Percentiles rank a stretch among this genome's conserved stretches.
phyloP scores from a whole-genome alignment of 30 jellyfish, hydroid and myxozoan genomes.

The Turritopsis rubra region DNA sequence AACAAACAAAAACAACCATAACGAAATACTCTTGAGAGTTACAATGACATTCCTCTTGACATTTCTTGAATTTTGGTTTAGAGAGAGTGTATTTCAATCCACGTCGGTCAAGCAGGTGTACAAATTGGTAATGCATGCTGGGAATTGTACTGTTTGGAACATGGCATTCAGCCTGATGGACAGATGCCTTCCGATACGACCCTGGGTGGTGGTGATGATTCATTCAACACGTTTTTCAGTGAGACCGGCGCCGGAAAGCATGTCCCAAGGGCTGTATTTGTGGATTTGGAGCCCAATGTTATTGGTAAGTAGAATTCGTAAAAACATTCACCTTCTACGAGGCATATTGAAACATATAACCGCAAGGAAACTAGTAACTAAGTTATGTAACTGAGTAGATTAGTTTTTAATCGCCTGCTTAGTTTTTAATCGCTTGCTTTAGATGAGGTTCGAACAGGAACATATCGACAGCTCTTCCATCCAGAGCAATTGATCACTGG shows the following conservation, averaged over 20 bases:
- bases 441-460: constrained; percentile 29
- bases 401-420: neutral
- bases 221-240: constrained; percentile 27
- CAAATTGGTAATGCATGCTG: constrained; percentile 35
- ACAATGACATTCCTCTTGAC: neutral
- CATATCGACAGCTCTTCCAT: constrained; percentile 30
- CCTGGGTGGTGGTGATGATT: constrained; percentile 23
- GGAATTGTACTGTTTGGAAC: constrained; percentile 21
- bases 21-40: neutral
- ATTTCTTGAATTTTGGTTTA: neutral
- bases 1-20: neutral
- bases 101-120: constrained; percentile 36
- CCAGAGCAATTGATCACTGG: constrained; percentile 41
- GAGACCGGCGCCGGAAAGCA: constrained; percentile 29
- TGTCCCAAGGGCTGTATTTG: constrained; percentile 28
- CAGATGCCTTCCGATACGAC: constrained; percentile 28
- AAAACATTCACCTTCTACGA: neutral
- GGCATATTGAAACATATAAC: neutral
- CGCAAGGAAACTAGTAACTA: neutral
- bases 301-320: neutral
- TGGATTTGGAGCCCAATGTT: constrained; percentile 26
- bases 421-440: neutral
- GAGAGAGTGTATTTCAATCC: constrained; percentile 17
- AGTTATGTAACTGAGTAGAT: neutral
- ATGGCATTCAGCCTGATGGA: constrained; percentile 34